A percentile compares a stretch with the other conserved stretches of the same genome.
These are phyloP conservation scores for Empis livida DNA, from an alignment of 2,888 invertebrate species.

Conservation along the genomic window DNA sequence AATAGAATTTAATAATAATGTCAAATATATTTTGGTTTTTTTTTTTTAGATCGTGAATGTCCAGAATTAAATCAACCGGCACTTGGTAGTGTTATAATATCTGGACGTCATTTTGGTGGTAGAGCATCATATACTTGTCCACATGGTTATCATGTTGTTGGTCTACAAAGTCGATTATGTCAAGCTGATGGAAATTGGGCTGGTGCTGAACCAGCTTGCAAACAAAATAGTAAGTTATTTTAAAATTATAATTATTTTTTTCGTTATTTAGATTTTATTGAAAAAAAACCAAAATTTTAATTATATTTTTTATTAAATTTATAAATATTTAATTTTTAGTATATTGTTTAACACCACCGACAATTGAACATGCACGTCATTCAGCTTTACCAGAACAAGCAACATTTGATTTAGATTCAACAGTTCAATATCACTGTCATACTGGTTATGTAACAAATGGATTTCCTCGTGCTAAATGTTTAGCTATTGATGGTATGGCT, in stretches of 20 bases:
- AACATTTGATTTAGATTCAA: constrained; percentile 80
- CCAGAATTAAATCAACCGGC: constrained; percentile 64
- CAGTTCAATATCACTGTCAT: constrained; percentile 85
- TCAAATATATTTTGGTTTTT: too few relatives aligned
- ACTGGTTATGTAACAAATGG: constrained; percentile 91
- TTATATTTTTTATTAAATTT: background rate
- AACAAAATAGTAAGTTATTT: constrained; percentile 60
- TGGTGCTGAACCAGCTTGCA: constrained; percentile 70
- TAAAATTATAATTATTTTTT: too few relatives aligned
- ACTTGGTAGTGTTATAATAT: constrained; percentile 61
- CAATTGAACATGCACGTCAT: constrained; percentile 74
- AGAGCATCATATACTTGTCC: constrained; percentile 77
- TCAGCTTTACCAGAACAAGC: constrained; percentile 78
- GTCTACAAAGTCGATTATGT: constrained; percentile 73
- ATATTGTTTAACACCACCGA: constrained; percentile 76
- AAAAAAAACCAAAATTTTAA: background rate
- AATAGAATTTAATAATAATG: too few relatives aligned
- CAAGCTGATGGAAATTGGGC: constrained; percentile 89
- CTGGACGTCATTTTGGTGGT: constrained; percentile 66
- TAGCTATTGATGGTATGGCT: constrained; percentile 73
- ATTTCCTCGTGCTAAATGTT: constrained; percentile 83
- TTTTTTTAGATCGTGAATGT: constrained; percentile 65
- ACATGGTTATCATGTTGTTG: constrained; percentile 77
- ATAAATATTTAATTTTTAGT: too few relatives aligned
- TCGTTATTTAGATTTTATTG: too few relatives aligned